Evolutionary conservation across 1,140 invertebrate genomes (phyloP).

Genomic region (Zelostemma sp.): DNA sequence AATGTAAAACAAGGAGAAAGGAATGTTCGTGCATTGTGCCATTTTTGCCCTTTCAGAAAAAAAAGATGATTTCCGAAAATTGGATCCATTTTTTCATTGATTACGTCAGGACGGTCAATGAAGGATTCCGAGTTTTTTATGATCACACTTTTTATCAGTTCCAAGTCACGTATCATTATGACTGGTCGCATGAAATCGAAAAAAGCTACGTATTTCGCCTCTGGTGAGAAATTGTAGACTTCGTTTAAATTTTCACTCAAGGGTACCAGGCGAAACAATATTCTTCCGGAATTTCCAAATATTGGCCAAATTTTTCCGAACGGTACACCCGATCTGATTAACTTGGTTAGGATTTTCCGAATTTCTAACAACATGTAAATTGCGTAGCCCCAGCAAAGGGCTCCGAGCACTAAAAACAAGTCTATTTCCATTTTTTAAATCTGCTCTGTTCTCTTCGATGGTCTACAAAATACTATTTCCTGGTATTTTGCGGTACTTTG

Average conservation of each 20-base stretch:
- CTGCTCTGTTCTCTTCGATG: no score
- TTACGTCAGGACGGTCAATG: conserved; percentile 68
- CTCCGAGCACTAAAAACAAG: no score
- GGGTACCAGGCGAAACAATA: background rate
- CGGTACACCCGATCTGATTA: no score
- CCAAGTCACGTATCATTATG: conserved; percentile 73
- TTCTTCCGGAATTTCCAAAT: no score
- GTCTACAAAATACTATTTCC: no score
- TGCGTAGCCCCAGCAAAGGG: no score
- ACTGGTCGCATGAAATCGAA: conserved; percentile 70
- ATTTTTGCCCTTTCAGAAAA: conserved; percentile 64
- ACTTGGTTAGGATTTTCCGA: no score
- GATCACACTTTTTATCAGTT: conserved; percentile 73
- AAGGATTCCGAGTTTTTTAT: conserved; percentile 78
- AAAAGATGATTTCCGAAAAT: conserved; percentile 71
- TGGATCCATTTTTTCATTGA: conserved; percentile 67
- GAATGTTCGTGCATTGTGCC: conserved; percentile 58
- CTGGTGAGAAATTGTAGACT: background rate
- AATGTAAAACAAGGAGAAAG: conserved; percentile 62
- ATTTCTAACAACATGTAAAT: no score
- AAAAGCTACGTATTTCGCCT: conserved; percentile 64
- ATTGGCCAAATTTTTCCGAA: no score
- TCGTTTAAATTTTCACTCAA: conserved; percentile 18
- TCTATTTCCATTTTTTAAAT: no score
- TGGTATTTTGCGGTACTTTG: no score